These are phyloP conservation scores for Stigmatopora nigra DNA, from an alignment of 2,113 vertebrate genomes.

Conservation along the genomic window DNA sequence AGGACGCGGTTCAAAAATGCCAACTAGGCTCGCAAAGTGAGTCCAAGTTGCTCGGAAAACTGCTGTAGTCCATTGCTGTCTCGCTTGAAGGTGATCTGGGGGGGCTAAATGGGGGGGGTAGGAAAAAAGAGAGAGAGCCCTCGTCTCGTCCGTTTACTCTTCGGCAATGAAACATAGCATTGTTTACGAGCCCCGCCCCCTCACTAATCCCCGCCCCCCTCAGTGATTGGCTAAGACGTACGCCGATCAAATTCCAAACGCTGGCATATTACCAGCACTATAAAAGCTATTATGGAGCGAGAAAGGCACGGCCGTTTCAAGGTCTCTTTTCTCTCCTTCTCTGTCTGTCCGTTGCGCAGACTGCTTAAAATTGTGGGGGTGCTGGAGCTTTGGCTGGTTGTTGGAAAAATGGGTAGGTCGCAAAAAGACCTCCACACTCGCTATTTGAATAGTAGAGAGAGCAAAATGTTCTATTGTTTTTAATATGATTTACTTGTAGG, in stretches of 20 bases:
- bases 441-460: slow-evolving; percentile 44
- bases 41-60: slow-evolving; percentile 65
- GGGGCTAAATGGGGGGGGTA: slow-evolving; percentile 39
- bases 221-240: slow-evolving; percentile 58
- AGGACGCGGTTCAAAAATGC: slow-evolving; percentile 59
- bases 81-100: slow-evolving; percentile 76
- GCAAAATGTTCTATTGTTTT: background rate
- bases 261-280: slow-evolving; percentile 80
- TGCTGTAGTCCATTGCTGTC: slow-evolving; percentile 79
- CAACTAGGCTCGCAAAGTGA: slow-evolving; percentile 70
- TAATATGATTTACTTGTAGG: background rate
- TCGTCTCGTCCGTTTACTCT: slow-evolving; percentile 72
- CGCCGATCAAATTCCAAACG: slow-evolving; percentile 68
- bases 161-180: slow-evolving; percentile 85
- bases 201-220: slow-evolving; percentile 13
- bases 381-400: background rate
- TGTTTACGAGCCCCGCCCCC: slow-evolving; percentile 75
- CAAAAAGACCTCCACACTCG: slow-evolving; percentile 59
- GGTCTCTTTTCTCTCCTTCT: slow-evolving; percentile 56
- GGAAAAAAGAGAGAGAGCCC: slow-evolving; percentile 56
- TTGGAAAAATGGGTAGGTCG: slow-evolving; percentile 52
- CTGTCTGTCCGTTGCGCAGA: slow-evolving; percentile 57
- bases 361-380: slow-evolving; percentile 67
- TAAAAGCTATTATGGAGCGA: slow-evolving; percentile 86
- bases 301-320: slow-evolving; percentile 79